Evolutionary conservation across 2,888 invertebrate genomes (phyloP).

Genomic region (Philhelius pedissequus): DNA sequence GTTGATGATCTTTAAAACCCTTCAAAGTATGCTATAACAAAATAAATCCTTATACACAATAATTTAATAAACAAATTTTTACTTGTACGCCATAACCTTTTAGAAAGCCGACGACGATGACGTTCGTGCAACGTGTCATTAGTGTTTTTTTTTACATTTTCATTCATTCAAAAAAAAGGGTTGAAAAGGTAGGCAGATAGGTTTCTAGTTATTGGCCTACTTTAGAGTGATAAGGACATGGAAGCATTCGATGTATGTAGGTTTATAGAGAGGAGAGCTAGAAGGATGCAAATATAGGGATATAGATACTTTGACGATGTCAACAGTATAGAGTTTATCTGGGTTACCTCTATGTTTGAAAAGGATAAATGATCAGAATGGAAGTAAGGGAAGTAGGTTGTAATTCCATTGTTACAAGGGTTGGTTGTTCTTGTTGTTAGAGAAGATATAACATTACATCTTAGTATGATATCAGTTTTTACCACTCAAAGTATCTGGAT

Average conservation of each 20-base stretch:
- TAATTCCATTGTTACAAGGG: conserved; percentile 23
- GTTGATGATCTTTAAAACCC: background rate
- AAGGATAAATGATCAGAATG: background rate
- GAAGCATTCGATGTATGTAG: background rate
- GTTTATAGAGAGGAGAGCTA: background rate
- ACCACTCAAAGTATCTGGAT: no score
- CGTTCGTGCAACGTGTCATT: background rate
- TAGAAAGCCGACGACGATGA: background rate
- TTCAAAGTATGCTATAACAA: background rate
- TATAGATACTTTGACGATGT: conserved; percentile 47
- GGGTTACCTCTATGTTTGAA: conserved; percentile 35
- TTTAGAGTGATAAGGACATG: conserved; percentile 33
- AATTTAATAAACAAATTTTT: background rate
- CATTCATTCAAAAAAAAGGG: conserved; percentile 16
- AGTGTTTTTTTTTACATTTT: background rate
- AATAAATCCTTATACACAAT: no score
- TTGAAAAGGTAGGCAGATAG: background rate
- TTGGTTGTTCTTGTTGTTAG: no score
- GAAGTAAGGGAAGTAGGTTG: background rate
- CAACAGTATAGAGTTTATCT: conserved; percentile 46
- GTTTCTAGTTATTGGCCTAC: conserved; percentile 42
- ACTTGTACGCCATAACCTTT: background rate
- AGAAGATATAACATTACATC: background rate
- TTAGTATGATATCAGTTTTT: no score
- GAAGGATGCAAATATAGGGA: background rate